A percentile compares a stretch with the other conserved stretches of the same genome.
phyloP scores from a whole-genome alignment of 2,113 vertebrate genomes.

The Vicugna pacos region DNA sequence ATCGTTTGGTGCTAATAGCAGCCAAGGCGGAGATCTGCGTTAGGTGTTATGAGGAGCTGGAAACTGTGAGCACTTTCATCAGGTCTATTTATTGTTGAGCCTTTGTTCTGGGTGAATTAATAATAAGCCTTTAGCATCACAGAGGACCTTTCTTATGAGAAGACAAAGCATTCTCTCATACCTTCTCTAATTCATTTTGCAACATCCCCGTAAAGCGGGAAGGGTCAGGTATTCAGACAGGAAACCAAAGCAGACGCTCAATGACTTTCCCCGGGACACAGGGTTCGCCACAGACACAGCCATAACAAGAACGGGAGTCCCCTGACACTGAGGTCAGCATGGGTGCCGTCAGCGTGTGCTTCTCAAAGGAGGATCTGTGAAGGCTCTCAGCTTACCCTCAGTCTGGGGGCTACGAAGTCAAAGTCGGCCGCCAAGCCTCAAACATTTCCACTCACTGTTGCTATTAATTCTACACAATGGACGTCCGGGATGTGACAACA shows the following conservation, averaged over 20 bases:
- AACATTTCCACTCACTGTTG: not conserved
- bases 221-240: slow-evolving; percentile 79
- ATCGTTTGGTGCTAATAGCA: slow-evolving; percentile 31
- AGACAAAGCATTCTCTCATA: slow-evolving; percentile 76
- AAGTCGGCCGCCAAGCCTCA: not conserved
- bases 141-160: slow-evolving; percentile 56
- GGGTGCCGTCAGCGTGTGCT: slow-evolving; percentile 34
- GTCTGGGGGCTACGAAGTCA: not conserved
- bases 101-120: slow-evolving; percentile 61
- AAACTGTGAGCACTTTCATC: slow-evolving; percentile 36
- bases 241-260: slow-evolving; percentile 73
- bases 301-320: slow-evolving; percentile 64
- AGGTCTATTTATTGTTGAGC: slow-evolving; percentile 64
- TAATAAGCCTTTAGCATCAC: slow-evolving; percentile 64
- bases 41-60: not conserved
- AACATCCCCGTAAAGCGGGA: slow-evolving; percentile 57
- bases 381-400: not conserved
- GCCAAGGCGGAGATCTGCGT: not conserved
- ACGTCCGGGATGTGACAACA: not conserved
- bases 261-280: slow-evolving; percentile 68
- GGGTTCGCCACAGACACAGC: slow-evolving; percentile 70
- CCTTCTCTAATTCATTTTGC: slow-evolving; percentile 51
- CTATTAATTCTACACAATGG: not conserved
- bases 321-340: slow-evolving; percentile 63
- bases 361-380: slow-evolving; percentile 65